Conservation (phyloP, 2,797 vertebrate species). For the Epinephelus coioides region DNA sequence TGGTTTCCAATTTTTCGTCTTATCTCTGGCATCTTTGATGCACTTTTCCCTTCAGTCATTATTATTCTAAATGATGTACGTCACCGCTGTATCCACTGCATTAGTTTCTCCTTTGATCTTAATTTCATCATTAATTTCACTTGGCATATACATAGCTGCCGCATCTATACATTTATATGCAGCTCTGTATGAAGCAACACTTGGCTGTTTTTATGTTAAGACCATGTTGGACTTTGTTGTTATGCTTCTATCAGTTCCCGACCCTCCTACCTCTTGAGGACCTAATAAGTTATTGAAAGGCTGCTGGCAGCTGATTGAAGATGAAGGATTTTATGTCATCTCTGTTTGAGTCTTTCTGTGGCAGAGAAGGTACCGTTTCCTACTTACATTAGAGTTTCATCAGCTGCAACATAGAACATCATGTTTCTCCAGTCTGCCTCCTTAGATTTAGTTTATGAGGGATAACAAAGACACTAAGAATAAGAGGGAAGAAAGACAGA, state of each 20-base stretch:
- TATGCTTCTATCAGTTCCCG: neutral
- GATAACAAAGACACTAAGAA: neutral
- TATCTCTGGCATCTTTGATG: neutral
- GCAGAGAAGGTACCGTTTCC: neutral
- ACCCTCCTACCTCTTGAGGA: neutral
- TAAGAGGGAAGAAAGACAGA: neutral
- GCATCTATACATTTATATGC: conserved; percentile 5
- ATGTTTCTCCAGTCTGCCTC: conserved; percentile 1
- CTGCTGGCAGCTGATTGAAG: conserved; percentile 6
- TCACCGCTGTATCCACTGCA: neutral
- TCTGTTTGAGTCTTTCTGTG: conserved; percentile 10
- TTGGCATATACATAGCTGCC: neutral
- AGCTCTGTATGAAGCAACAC: neutral
- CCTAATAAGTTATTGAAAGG: conserved; percentile 13
- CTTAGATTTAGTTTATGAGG: neutral
- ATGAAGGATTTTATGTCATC: conserved; percentile 6
- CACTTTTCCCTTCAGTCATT: no score
- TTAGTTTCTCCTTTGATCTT: conserved; percentile 12
- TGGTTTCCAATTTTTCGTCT: neutral
- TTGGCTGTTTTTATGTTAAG: neutral
- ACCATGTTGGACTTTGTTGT: neutral
- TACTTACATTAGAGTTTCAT: conserved; percentile 20
- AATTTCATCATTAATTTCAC: neutral
- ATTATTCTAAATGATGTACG: neutral
- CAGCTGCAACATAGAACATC: neutral